Evolutionary conservation across 2,888 invertebrate genomes (phyloP), one percentile per base, ranked within the genome.

Genomic region (Caenorhabditis uteleia): DNA sequence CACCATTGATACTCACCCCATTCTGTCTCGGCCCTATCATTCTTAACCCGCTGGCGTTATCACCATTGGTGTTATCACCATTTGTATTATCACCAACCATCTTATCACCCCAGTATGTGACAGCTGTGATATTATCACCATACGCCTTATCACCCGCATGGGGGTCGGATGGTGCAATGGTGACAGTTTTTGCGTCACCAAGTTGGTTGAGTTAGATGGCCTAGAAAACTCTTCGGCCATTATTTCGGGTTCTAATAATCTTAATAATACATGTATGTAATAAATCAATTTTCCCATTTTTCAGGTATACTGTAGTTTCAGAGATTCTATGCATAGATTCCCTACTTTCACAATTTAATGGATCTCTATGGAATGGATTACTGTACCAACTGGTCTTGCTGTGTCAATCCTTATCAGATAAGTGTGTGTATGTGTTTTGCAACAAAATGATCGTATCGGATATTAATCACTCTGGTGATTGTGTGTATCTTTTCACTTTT

Each of bases 41-140:
- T 33, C 57, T 70, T n/a, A 66, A 47, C 21, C 71, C 71, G 4
- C 50, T 65, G 45, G 59, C 69, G 20, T 48, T 72, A 26, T 66
- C 69, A 38, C 70, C 70, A 1, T 44, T 73, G n/a, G 58, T 76
- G 2, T 55, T 79, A 5, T 68, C 67, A 3, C 77, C 75, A n/a
- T 64, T 77, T 40, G 69, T 71, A 3, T 46, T 77, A 5, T 66
- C 69, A 8, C 77, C 79, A 4, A 61, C 73, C 12, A 75, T 79
- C 38, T 50, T 78, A 2, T 72, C 72, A 0, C 74, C 76, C 21
- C 71, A 66, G 36, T 56, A 46, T 42, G 55, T 69, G 6, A 65
- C 61, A 5, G 67, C 59, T 8, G 48, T 70, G 8, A 51, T 73
- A 12, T 42, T 73, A 0, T 70, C 70, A 16, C 73, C 73, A 1